A percentile compares a stretch with the other conserved stretches of the same genome.
Evolutionary conservation across 2,797 vertebrate species (phyloP).

Genomic region (Myotis planiceps): DNA sequence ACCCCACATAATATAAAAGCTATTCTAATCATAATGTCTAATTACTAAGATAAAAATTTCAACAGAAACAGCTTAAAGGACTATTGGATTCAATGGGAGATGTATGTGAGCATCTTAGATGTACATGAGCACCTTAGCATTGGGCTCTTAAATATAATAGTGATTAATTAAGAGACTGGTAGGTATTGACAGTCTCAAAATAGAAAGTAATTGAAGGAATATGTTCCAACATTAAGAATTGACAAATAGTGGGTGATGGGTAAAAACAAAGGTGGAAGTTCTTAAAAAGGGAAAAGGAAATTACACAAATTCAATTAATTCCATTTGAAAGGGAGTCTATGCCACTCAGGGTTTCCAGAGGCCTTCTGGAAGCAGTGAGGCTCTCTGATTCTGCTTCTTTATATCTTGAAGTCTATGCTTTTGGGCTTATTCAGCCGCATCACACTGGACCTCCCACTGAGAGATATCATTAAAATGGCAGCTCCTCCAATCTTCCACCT

Average conservation of each 20-base stretch:
- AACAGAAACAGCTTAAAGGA: not conserved
- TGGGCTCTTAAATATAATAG: not conserved
- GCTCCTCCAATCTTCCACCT: constrained; percentile 76
- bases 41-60: constrained; percentile 33
- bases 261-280: not conserved
- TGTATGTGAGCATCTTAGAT: not conserved
- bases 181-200: constrained; percentile 25
- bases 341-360: constrained; percentile 55
- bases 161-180: constrained; percentile 47
- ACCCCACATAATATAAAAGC: not conserved
- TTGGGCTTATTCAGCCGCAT: constrained; percentile 74
- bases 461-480: constrained; percentile 79
- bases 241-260: not conserved
- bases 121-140: not conserved
- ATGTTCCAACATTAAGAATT: constrained; percentile 36
- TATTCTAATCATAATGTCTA: constrained; percentile 27
- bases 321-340: constrained; percentile 57
- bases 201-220: constrained; percentile 25
- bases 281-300: constrained; percentile 32
- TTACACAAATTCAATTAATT: constrained; percentile 67
- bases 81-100: constrained; percentile 2
- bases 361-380: constrained; percentile 52
- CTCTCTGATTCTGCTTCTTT: constrained; percentile 67
- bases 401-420: constrained; percentile 69
- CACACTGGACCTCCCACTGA: constrained; percentile 78